Conservation (phyloP, 2,888 invertebrate species). For the Prosopocoilus inquinatus region DNA sequence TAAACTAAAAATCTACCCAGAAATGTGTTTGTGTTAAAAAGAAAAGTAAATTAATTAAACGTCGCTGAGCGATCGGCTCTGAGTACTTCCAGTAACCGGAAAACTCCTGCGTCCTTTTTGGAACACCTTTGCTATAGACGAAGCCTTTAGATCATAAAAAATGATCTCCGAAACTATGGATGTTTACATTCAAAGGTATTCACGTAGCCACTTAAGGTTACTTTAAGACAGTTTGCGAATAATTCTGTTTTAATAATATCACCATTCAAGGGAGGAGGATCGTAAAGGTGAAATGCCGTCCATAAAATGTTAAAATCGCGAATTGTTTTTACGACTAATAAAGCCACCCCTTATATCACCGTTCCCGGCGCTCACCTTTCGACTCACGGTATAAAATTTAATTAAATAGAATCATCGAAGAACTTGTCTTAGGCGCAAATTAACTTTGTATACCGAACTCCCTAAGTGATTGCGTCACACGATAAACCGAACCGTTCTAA, state of each 20-base stretch:
- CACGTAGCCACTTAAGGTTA: no score
- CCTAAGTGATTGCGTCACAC: constrained; percentile 9
- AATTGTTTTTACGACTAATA: constrained; percentile 13
- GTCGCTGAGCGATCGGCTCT: no score
- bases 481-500: constrained; percentile 13
- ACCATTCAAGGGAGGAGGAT: neutral
- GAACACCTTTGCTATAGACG: no score
- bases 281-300: neutral
- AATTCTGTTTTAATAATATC: neutral
- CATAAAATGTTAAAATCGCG: constrained; percentile 4
- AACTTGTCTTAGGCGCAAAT: constrained; percentile 20
- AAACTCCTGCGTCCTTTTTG: no score
- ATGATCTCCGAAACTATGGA: no score
- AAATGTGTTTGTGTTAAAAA: no score
- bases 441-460: constrained; percentile 4
- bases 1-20: no score
- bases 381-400: constrained; percentile 33
- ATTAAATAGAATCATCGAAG: constrained; percentile 31
- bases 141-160: no score
- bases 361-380: constrained; percentile 13
- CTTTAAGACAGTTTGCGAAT: no score
- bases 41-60: no score
- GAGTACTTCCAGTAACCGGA: no score
- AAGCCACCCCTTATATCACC: constrained; percentile 13
- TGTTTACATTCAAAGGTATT: no score